These are phyloP conservation scores for Ptychadena robeensis DNA, from an alignment of 2,797 vertebrate species.

Conservation along the genomic window DNA sequence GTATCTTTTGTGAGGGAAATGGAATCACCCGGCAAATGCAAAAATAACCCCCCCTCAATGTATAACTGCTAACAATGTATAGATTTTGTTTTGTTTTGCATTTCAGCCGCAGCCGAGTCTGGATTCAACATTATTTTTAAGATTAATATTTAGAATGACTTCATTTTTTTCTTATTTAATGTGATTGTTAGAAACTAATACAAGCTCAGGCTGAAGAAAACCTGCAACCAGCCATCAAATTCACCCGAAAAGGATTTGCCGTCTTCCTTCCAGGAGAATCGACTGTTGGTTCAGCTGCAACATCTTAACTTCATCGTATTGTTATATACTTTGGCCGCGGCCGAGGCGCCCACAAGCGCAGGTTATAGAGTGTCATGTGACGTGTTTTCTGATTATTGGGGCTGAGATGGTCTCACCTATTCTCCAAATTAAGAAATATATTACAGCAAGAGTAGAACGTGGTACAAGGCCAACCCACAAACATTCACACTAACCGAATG, in stretches of 20 bases:
- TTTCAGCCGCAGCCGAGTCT: neutral
- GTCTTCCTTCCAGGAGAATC: conserved; percentile 74
- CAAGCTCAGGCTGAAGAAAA: conserved; percentile 66
- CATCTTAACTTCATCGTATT: conserved; percentile 76
- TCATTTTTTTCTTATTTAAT: neutral
- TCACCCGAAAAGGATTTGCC: conserved; percentile 71
- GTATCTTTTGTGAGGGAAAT: too few relatives aligned
- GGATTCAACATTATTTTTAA: neutral
- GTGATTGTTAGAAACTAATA: conserved; percentile 47
- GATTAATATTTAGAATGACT: conserved; percentile 1
- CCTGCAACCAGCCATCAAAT: conserved; percentile 73
- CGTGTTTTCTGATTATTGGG: conserved; percentile 73
- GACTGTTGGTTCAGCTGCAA: conserved; percentile 79
- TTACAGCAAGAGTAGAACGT: neutral
- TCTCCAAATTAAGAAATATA: conserved; percentile 61
- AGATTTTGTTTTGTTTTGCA: neutral
- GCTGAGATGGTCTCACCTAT: conserved; percentile 67
- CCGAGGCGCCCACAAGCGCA: conserved; percentile 68
- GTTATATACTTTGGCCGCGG: conserved; percentile 75
- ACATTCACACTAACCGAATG: neutral
- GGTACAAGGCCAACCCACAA: conserved; percentile 16
- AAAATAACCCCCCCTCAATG: too few relatives aligned
- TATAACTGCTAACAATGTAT: neutral
- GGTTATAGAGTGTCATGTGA: conserved; percentile 73
- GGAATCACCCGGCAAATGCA: too few relatives aligned